These are phyloP conservation scores for Aplochiton taeniatus DNA, from an alignment of 2,797 vertebrate species.

Conservation along the genomic window DNA sequence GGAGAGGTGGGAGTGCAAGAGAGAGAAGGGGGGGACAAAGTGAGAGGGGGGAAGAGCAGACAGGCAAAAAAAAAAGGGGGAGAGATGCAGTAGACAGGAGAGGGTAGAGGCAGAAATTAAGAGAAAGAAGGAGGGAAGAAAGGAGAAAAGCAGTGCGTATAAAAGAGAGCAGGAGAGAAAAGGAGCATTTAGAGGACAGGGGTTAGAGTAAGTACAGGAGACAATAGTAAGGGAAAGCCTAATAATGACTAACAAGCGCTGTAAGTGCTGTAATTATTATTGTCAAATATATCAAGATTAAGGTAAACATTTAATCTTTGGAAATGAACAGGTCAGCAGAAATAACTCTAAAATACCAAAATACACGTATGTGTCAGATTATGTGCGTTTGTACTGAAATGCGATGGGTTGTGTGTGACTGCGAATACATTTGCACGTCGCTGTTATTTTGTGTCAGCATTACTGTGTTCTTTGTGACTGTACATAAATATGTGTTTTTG, in stretches of 20 bases:
- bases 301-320: conserved; percentile 28
- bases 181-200: conserved; percentile 29
- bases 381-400: conserved; percentile 46
- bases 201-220: conserved; percentile 20
- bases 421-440: background rate
- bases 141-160: conserved; percentile 2
- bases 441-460: conserved; percentile 20
- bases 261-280: too few relatives aligned
- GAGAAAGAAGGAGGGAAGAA: conserved; percentile 24
- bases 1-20: conserved; percentile 15
- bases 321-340: too few relatives aligned
- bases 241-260: too few relatives aligned
- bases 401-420: conserved; percentile 34
- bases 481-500: conserved; percentile 36
- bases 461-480: conserved; percentile 48
- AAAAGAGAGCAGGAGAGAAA: conserved; percentile 29
- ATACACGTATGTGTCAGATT: conserved; percentile 33
- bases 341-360: conserved; percentile 40
- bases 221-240: background rate
- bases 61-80: conserved; percentile 43
- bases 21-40: too few relatives aligned
- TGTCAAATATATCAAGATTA: background rate
- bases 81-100: conserved; percentile 35
- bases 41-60: background rate
- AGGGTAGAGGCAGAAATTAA: conserved; percentile 15